phyloP scores from a whole-genome alignment of 2,113 vertebrate species.

The Turnix velox region DNA sequence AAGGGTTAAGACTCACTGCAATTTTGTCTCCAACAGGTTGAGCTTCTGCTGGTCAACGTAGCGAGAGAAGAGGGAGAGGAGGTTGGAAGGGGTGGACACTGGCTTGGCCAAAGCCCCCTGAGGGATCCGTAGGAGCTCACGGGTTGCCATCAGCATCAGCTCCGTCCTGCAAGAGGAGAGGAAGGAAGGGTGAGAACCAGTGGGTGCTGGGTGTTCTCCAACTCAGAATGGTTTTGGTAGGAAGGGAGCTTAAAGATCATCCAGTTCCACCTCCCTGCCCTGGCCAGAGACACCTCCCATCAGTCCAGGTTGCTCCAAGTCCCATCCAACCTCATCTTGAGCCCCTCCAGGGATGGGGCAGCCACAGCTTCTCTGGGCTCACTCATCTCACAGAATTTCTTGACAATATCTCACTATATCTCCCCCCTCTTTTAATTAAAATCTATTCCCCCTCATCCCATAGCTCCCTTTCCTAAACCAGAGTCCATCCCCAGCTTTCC shows the following conservation, averaged over 20 bases:
- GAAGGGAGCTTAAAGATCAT: neutral
- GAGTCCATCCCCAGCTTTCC: neutral
- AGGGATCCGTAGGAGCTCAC: conserved; percentile 86
- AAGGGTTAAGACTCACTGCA: conserved; percentile 82
- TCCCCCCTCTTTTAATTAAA: neutral
- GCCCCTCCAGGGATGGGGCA: neutral
- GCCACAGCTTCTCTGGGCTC: neutral
- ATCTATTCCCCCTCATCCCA: neutral
- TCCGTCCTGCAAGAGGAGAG: conserved; percentile 79
- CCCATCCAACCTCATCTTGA: neutral
- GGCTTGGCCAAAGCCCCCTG: conserved; percentile 82
- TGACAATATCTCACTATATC: neutral
- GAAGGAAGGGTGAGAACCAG: neutral
- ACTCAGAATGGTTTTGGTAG: neutral
- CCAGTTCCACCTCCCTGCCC: neutral
- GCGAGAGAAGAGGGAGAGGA: conserved; percentile 89
- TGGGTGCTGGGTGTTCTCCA: neutral
- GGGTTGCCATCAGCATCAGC: conserved; percentile 87
- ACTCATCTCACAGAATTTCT: no score
- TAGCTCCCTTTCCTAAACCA: neutral
- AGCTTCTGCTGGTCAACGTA: conserved; percentile 91
- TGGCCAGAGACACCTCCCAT: neutral
- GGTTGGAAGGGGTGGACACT: conserved; percentile 84
- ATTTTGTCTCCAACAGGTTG: conserved; percentile 88
- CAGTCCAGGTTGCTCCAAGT: neutral